phyloP scores from a whole-genome alignment of 2,113 vertebrate species.

The Gracilinanus agilis region DNA sequence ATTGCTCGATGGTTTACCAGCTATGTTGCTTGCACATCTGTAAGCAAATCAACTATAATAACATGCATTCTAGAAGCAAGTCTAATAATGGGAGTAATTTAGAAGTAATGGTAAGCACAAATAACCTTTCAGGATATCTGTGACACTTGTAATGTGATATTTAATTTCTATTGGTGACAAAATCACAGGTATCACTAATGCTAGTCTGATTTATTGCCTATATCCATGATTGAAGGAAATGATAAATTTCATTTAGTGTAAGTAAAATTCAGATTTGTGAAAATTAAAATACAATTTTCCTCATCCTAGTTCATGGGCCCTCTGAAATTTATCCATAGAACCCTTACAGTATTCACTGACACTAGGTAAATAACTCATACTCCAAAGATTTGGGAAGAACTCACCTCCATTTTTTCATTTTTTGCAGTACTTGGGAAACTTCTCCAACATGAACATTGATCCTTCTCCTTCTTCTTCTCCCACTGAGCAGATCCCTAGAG shows the following conservation, averaged over 20 bases:
- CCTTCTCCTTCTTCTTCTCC: neutral
- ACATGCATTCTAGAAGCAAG: neutral
- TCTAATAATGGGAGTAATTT: constrained; percentile 9
- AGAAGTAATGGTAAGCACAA: constrained; percentile 14
- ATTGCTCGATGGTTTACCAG: neutral
- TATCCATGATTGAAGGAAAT: constrained; percentile 23
- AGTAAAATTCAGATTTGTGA: constrained; percentile 18
- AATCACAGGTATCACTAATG: neutral
- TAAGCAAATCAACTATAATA: neutral
- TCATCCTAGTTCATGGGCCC: neutral
- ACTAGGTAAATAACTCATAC: neutral
- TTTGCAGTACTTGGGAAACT: neutral
- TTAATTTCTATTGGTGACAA: constrained; percentile 28
- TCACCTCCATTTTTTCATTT: neutral
- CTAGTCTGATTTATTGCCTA: neutral
- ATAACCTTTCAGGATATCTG: neutral
- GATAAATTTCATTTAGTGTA: neutral
- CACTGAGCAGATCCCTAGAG: neutral
- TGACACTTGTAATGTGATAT: neutral
- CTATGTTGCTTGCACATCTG: neutral
- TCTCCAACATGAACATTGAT: neutral
- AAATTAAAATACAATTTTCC: constrained; percentile 13
- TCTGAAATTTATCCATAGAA: neutral
- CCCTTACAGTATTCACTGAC: neutral
- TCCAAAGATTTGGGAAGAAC: neutral